Percentiles rank a stretch among this genome's conserved stretches.
Conservation (phyloP, 2,888 invertebrate genomes). For the Dichetophora obliterata region DNA sequence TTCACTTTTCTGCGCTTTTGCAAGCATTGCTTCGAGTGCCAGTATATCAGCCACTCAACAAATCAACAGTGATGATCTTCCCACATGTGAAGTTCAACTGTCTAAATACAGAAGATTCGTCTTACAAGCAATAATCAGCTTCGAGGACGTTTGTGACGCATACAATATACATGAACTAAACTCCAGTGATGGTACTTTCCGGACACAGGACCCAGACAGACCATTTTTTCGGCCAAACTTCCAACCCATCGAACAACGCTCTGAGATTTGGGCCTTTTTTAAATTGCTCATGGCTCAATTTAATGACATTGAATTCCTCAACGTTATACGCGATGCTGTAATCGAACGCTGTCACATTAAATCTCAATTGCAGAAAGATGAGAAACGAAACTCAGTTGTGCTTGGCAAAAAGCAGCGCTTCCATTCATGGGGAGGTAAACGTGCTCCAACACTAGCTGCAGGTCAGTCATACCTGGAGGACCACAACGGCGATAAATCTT, state of each 20-base stretch:
- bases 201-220: constrained; percentile 29
- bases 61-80: constrained; percentile 51
- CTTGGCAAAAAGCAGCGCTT: constrained; percentile 69
- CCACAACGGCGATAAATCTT: constrained; percentile 40
- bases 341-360: constrained; percentile 64
- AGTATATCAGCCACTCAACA: background rate
- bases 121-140: constrained; percentile 64
- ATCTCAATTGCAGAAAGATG: constrained; percentile 59
- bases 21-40: constrained; percentile 2
- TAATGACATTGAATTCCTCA: constrained; percentile 63
- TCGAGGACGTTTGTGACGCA: constrained; percentile 67
- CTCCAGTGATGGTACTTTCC: background rate
- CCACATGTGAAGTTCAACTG: constrained; percentile 63
- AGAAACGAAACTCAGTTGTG: constrained; percentile 64
- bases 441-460: constrained; percentile 48
- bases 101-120: constrained; percentile 65
- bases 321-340: constrained; percentile 62
- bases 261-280: constrained; percentile 66
- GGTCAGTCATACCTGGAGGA: constrained; percentile 33
- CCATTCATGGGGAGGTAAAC: constrained; percentile 70
- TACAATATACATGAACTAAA: constrained; percentile 54
- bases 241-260: constrained; percentile 58
- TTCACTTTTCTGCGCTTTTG: constrained; percentile 30
- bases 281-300: constrained; percentile 66
- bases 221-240: constrained; percentile 55